Percentiles rank a stretch among this genome's conserved stretches.
Evolutionary conservation across 2,888 invertebrate genomes (phyloP).

Genomic region (Cephus pulcher): DNA sequence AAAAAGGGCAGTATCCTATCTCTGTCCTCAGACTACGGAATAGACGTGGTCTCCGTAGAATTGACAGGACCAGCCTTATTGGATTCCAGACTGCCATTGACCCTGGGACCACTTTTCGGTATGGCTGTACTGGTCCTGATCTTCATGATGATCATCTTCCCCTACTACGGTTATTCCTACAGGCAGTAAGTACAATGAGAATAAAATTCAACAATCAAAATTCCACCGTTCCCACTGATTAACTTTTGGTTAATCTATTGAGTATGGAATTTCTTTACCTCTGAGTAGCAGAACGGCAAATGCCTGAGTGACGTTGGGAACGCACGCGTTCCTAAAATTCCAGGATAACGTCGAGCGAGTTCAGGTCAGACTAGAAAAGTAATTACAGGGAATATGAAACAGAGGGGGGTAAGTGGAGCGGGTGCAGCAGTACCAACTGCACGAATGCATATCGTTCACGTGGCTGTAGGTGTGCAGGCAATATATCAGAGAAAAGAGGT

Average conservation of each 20-base stretch:
- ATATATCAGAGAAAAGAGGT: not conserved
- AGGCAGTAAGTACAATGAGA: slow-evolving; percentile 48
- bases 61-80: slow-evolving; percentile 46
- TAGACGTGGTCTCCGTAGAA: slow-evolving; percentile 34
- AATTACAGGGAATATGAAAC: slow-evolving; percentile 40
- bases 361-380: slow-evolving; percentile 26
- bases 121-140: slow-evolving; percentile 42
- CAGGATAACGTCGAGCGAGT: not conserved
- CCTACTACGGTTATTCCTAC: slow-evolving; percentile 51
- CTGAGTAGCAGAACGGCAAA: not conserved
- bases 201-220: not conserved
- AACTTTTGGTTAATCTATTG: not conserved
- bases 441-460: not conserved
- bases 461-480: not conserved
- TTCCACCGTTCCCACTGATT: not conserved
- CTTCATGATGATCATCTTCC: slow-evolving; percentile 40
- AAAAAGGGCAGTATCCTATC: not conserved
- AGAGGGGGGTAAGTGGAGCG: not conserved
- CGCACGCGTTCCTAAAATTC: not conserved
- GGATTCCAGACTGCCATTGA: slow-evolving; percentile 33
- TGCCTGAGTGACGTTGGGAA: not conserved
- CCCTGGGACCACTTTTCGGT: slow-evolving; percentile 47
- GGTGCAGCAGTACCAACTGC: not conserved
- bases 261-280: not conserved
- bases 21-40: slow-evolving; percentile 38